These are phyloP conservation scores for Athene cunicularia DNA, from an alignment of 2,113 vertebrate genomes.

Conservation along the genomic window DNA sequence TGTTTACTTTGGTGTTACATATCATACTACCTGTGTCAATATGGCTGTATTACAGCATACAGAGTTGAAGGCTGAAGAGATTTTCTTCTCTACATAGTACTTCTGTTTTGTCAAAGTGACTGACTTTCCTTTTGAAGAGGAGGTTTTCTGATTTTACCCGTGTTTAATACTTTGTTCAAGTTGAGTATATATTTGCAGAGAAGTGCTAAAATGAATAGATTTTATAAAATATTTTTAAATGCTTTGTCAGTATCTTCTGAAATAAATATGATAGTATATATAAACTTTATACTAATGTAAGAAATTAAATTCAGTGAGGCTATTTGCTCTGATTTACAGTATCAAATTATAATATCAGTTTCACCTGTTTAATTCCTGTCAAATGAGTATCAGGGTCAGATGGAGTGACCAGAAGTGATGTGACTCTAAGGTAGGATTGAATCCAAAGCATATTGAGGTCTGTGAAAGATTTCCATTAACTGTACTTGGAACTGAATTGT, in stretches of 20 bases:
- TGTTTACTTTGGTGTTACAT: background rate
- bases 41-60: background rate
- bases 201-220: background rate
- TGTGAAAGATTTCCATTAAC: background rate
- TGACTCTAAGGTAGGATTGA: background rate
- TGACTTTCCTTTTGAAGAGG: background rate
- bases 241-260: background rate
- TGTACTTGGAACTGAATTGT: background rate
- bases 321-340: background rate
- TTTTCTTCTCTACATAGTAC: background rate
- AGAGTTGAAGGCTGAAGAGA: background rate
- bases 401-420: background rate
- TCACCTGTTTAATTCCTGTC: background rate
- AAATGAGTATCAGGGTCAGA: background rate
- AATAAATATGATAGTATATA: background rate
- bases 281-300: background rate
- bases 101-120: background rate
- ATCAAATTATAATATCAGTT: background rate
- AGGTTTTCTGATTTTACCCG: background rate
- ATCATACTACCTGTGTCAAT: accelerated
- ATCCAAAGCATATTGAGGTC: background rate
- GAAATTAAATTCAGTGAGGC: background rate
- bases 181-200: background rate
- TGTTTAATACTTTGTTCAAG: background rate
- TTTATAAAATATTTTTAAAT: background rate